A percentile compares a stretch with the other conserved stretches of the same genome.
Evolutionary conservation across 2,113 vertebrate species (phyloP).

Genomic region (Empidonax alnorum): DNA sequence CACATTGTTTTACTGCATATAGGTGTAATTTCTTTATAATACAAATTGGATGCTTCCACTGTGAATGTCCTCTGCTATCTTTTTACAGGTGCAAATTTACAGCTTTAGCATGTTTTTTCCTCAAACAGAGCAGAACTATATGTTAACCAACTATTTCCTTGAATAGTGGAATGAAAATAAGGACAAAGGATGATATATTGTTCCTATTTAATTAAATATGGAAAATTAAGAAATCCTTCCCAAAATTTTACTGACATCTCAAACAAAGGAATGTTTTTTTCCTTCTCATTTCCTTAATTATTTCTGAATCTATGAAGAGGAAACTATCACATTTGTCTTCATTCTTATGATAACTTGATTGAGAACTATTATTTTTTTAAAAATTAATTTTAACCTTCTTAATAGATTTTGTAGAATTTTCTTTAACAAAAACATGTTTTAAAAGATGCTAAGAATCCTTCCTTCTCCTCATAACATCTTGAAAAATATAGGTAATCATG

Average conservation of each 20-base stretch:
- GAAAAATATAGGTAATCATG: background rate
- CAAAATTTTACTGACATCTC: background rate
- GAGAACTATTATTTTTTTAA: background rate
- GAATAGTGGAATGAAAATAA: background rate
- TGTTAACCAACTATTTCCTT: background rate
- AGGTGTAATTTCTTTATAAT: background rate
- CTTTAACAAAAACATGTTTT: background rate
- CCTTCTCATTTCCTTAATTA: background rate
- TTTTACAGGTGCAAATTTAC: background rate
- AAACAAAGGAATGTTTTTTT: accelerated
- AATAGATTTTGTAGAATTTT: background rate
- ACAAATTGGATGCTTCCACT: background rate
- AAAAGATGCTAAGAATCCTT: background rate
- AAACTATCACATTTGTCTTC: background rate
- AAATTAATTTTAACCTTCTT: background rate
- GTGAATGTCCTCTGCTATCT: background rate
- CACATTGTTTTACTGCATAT: background rate
- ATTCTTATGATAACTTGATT: accelerated
- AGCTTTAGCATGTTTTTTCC: background rate
- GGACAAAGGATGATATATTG: background rate
- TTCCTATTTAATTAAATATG: background rate
- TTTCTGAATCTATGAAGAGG: background rate
- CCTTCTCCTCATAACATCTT: background rate
- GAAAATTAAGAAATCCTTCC: background rate
- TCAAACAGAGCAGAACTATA: background rate